Conservation (phyloP, 2,797 vertebrate genomes). For the Sciurus carolinensis region DNA sequence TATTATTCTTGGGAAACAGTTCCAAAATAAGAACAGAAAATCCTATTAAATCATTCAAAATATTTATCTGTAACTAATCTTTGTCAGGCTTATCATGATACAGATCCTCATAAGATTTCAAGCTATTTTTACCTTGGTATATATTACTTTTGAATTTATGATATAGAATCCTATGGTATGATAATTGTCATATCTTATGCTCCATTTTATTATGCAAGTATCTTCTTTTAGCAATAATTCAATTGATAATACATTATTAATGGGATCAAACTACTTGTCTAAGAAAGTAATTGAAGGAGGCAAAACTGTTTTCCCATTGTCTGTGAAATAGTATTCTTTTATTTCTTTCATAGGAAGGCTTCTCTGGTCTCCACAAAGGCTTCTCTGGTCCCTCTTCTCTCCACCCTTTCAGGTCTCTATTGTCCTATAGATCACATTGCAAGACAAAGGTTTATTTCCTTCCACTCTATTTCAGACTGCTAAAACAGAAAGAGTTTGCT, state of each 20-base stretch:
- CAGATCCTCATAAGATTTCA: constrained; percentile 70
- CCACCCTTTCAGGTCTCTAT: neutral
- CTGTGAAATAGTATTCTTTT: constrained; percentile 42
- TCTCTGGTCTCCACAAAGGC: neutral
- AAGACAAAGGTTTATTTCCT: constrained; percentile 20
- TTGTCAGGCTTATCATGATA: constrained; percentile 49
- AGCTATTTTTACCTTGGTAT: constrained; percentile 67
- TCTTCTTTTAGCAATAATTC: constrained; percentile 54
- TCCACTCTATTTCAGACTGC: neutral
- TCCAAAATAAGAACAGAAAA: constrained; percentile 66
- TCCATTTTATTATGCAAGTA: constrained; percentile 53
- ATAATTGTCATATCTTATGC: neutral
- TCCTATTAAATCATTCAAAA: constrained; percentile 65
- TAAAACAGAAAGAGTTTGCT: neutral
- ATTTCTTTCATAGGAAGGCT: neutral
- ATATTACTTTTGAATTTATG: constrained; percentile 42
- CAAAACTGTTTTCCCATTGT: constrained; percentile 14
- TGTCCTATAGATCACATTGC: neutral
- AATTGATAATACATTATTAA: neutral
- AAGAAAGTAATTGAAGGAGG: constrained; percentile 1
- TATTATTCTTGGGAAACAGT: constrained; percentile 60
- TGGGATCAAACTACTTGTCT: neutral
- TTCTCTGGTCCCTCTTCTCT: neutral
- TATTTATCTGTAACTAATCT: constrained; percentile 72
- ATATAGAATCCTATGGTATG: constrained; percentile 33